Conservation (phyloP, 2,113 vertebrate species). For the Ellobius talpinus region DNA sequence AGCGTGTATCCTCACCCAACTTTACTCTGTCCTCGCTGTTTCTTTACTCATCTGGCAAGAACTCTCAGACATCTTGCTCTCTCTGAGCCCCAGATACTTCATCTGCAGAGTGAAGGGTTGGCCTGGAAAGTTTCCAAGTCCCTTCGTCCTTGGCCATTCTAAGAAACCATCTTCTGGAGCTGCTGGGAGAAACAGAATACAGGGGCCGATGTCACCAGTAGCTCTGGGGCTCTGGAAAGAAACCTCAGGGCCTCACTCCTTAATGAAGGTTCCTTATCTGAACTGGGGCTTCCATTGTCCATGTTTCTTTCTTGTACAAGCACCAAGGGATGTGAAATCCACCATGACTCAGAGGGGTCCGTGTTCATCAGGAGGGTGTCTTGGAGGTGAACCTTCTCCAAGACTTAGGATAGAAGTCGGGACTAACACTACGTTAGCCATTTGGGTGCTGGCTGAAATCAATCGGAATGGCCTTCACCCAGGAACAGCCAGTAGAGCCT, state of each 20-base stretch:
- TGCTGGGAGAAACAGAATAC: neutral
- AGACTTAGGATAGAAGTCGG: neutral
- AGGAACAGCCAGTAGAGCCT: neutral
- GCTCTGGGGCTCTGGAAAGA: slow-evolving; percentile 4
- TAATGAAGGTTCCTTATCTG: neutral
- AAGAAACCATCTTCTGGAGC: slow-evolving; percentile 2
- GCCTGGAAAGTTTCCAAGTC: neutral
- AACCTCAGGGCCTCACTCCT: neutral
- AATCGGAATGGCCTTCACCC: no score
- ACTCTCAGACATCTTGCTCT: neutral
- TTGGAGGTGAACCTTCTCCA: neutral
- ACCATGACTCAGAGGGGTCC: neutral
- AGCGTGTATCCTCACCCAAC: neutral
- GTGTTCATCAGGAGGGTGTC: neutral
- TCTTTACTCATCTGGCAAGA: neutral
- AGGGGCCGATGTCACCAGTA: neutral
- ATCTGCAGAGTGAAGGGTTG: neutral
- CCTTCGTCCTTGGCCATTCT: neutral
- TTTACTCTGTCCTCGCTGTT: neutral
- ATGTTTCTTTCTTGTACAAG: neutral
- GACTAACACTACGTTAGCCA: neutral
- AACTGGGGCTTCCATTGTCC: neutral
- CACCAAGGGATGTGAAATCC: neutral
- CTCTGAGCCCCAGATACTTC: neutral
- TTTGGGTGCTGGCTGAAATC: neutral